Evolutionary conservation across 2,888 invertebrate genomes (phyloP).

Genomic region (Nemurella pictetii): DNA sequence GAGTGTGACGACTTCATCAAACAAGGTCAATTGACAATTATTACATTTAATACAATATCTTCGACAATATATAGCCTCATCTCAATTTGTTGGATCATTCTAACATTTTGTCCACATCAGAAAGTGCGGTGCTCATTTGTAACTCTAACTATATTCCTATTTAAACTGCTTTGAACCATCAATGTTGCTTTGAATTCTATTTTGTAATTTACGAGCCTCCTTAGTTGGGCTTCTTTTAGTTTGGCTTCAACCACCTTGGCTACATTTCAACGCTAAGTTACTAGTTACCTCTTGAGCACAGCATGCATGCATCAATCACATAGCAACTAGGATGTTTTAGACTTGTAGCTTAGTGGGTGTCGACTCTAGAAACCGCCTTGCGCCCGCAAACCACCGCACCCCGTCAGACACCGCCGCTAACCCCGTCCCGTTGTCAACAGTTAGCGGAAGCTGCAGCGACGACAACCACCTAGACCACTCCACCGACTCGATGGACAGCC

Average conservation of each 20-base stretch:
- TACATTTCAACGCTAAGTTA: not conserved
- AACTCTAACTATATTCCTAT: not conserved
- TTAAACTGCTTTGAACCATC: not conserved
- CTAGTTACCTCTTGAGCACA: not conserved
- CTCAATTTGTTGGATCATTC: not conserved
- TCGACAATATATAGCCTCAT: not conserved
- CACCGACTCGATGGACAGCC: constrained; percentile 38
- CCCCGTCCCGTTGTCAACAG: not conserved
- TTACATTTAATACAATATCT: constrained; percentile 1
- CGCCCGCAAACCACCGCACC: not conserved
- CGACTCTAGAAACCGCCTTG: not conserved
- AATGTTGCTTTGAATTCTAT: not conserved
- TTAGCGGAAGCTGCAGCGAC: constrained; percentile 34
- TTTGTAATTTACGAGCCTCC: not conserved
- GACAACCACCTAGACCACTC: constrained; percentile 38
- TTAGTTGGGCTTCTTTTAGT: not conserved
- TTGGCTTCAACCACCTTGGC: not conserved
- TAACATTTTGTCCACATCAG: not conserved
- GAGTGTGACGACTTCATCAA: constrained; percentile 31
- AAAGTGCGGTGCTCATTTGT: not conserved
- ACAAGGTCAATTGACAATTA: constrained; percentile 28
- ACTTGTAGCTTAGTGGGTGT: not conserved
- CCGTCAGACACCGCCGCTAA: not conserved
- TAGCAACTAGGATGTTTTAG: not conserved
- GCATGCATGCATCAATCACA: not conserved